A percentile compares a stretch with the other conserved stretches of the same genome.
phyloP scores from a whole-genome alignment of 2,113 vertebrate species.

The Paedocypris sp. region DNA sequence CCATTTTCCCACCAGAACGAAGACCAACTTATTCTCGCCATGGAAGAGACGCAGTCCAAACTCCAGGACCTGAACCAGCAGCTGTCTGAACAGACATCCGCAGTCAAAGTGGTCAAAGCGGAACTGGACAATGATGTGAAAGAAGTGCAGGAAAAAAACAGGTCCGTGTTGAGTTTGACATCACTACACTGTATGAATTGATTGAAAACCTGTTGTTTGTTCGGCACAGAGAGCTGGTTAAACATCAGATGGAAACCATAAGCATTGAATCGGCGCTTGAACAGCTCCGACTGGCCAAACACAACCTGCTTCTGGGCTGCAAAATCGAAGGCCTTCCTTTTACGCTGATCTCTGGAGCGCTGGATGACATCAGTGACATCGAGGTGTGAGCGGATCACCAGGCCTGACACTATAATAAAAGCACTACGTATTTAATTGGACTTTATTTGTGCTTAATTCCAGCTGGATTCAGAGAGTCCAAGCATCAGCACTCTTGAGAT shows the following conservation, averaged over 20 bases:
- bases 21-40: constrained; percentile 51
- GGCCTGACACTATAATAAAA: neutral
- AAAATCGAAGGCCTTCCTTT: constrained; percentile 75
- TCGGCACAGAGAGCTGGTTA: constrained; percentile 65
- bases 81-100: constrained; percentile 58
- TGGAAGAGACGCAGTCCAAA: constrained; percentile 60
- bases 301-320: constrained; percentile 80
- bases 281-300: constrained; percentile 65
- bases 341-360: constrained; percentile 60
- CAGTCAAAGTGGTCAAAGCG: constrained; percentile 53
- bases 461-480: constrained; percentile 71
- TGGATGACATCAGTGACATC: constrained; percentile 78
- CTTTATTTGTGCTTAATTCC: constrained; percentile 26
- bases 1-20: constrained; percentile 59
- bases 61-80: constrained; percentile 56
- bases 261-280: constrained; percentile 69
- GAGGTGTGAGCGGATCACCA: constrained; percentile 56
- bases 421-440: too few species aligned
- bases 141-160: constrained; percentile 57
- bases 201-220: neutral
- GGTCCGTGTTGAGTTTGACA: constrained; percentile 57
- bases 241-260: constrained; percentile 66
- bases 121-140: constrained; percentile 67
- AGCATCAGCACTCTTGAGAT: constrained; percentile 51
- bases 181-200: neutral